Evolutionary conservation across 2,113 vertebrate genomes (phyloP).

Genomic region (Leptocoma aspasia): DNA sequence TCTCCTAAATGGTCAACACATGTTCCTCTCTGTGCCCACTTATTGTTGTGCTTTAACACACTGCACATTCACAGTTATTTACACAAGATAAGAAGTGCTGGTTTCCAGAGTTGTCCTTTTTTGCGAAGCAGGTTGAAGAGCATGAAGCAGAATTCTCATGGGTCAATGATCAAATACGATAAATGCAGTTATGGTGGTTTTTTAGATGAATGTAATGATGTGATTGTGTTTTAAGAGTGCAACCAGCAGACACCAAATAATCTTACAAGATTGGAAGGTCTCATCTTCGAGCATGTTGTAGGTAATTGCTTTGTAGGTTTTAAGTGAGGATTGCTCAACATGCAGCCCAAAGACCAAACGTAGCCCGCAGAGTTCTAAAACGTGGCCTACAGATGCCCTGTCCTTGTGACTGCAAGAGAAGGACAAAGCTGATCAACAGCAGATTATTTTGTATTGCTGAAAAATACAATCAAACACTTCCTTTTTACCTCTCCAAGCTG

Average conservation of each 20-base stretch:
- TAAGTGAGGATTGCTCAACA: constrained; percentile 68
- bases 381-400: constrained; percentile 45
- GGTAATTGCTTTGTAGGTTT: constrained; percentile 67
- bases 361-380: constrained; percentile 68
- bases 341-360: constrained; percentile 58
- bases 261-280: constrained; percentile 61
- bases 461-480: constrained; percentile 20
- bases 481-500: background rate
- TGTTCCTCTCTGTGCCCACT: background rate
- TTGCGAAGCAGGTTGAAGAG: constrained; percentile 19
- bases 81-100: constrained; percentile 27
- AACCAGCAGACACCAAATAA: constrained; percentile 60
- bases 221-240: constrained; percentile 42
- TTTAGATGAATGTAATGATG: constrained; percentile 50
- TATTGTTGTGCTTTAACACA: constrained; percentile 43
- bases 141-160: constrained; percentile 37
- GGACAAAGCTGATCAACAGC: constrained; percentile 55
- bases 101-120: constrained; percentile 21
- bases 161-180: constrained; percentile 62
- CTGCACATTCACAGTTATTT: constrained; percentile 19
- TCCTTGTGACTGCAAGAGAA: constrained; percentile 62
- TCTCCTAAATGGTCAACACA: background rate
- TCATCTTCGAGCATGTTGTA: constrained; percentile 55
- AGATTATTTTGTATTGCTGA: constrained; percentile 16
- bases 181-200: constrained; percentile 45